Evolutionary conservation across 2,888 invertebrate species (phyloP).

Genomic region (Frankliniella intonsa): DNA sequence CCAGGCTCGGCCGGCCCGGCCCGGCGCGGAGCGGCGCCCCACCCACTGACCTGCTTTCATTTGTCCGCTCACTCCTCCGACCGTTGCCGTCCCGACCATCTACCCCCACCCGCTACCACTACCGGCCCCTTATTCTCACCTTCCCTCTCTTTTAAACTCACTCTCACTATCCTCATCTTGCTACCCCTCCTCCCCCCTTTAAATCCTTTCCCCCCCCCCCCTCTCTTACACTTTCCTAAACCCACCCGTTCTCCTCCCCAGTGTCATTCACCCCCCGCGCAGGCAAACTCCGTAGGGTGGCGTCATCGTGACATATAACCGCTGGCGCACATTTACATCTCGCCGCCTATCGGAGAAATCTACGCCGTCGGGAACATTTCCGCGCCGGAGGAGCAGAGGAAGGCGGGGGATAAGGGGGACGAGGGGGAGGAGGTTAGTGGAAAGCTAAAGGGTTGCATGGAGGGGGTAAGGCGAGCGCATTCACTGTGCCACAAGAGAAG

Average conservation of each 20-base stretch:
- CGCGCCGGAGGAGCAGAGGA: not conserved
- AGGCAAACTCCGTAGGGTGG: not conserved
- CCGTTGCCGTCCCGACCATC: not conserved
- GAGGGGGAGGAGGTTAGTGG: not conserved
- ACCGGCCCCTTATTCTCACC: too few species aligned
- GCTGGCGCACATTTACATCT: conserved; percentile 7
- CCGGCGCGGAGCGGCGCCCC: not conserved
- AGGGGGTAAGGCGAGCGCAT: not conserved
- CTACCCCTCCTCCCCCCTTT: not conserved
- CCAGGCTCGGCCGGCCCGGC: not conserved
- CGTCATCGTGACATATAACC: conserved; percentile 15
- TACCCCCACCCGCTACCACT: not conserved
- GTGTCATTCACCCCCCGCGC: not conserved
- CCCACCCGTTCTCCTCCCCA: not conserved
- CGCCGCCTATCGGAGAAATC: conserved; percentile 14
- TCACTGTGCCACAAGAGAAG: not conserved
- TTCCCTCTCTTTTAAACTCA: not conserved
- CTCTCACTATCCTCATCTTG: not conserved
- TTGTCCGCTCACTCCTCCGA: not conserved
- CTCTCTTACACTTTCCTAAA: not conserved
- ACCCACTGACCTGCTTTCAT: conserved; percentile 18
- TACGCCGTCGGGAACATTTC: conserved; percentile 19
- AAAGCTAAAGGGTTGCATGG: not conserved
- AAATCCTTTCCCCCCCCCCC: not conserved
- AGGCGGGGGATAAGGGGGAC: not conserved